These are phyloP conservation scores for Mesitornis unicolor DNA, from an alignment of 2,113 vertebrate genomes.

Conservation along the genomic window DNA sequence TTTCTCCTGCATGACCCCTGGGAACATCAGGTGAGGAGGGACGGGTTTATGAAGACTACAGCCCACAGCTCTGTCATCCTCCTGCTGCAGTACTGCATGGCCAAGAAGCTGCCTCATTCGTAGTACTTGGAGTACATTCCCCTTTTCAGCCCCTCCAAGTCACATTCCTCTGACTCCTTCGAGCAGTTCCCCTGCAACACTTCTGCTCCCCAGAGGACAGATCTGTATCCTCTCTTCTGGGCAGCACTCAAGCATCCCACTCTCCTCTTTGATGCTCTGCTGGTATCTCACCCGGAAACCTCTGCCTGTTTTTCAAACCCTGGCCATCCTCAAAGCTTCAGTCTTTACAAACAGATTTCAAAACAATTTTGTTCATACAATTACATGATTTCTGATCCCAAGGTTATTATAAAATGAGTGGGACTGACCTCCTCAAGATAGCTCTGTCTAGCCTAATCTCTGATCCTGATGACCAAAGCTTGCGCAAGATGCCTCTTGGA, in stretches of 20 bases:
- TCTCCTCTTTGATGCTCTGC: background rate
- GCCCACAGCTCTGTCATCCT: background rate
- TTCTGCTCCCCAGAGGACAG: background rate
- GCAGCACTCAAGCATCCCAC: background rate
- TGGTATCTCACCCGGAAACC: background rate
- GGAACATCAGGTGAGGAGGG: background rate
- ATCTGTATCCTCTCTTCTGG: background rate
- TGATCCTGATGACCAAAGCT: background rate
- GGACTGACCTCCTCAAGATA: background rate
- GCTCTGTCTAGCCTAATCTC: background rate
- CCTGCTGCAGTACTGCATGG: background rate
- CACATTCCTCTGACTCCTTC: background rate
- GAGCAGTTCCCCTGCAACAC: background rate
- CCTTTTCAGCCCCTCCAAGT: background rate
- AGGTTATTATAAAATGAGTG: background rate
- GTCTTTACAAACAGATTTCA: background rate
- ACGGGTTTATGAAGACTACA: accelerated
- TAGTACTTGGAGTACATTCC: background rate
- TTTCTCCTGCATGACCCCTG: background rate
- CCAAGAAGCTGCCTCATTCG: background rate
- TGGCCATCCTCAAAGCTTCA: background rate
- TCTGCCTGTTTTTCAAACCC: background rate
- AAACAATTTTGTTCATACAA: background rate
- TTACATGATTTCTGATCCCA: background rate
- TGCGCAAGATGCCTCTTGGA: background rate